Evolutionary conservation across 2,888 invertebrate species (phyloP).

Genomic region (Xestia sexstrigata): DNA sequence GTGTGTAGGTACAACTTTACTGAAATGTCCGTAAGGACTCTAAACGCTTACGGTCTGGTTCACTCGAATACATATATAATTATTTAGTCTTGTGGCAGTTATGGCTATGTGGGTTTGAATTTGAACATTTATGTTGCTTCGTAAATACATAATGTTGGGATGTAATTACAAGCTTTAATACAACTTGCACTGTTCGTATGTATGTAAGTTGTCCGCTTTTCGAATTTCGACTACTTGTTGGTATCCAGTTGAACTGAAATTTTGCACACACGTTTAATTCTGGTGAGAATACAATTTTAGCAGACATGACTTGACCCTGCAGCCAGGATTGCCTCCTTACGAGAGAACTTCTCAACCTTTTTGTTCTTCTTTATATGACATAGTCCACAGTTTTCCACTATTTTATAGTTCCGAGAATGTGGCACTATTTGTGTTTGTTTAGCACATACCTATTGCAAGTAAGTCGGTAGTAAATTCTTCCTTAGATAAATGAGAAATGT

Average conservation of each 20-base stretch:
- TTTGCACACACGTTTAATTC: neutral
- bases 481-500: neutral
- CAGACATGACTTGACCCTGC: neutral
- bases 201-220: neutral
- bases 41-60: constrained; percentile 43
- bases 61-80: constrained; percentile 11
- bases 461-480: neutral
- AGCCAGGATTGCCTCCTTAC: neutral
- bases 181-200: neutral
- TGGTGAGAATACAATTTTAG: neutral
- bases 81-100: neutral
- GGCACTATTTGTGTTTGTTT: no score
- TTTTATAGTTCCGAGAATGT: neutral
- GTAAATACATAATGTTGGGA: neutral
- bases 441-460: neutral
- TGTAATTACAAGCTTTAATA: neutral
- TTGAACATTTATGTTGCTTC: neutral
- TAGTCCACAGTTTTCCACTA: neutral
- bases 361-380: neutral
- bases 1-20: constrained; percentile 1
- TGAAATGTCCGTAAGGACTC: constrained; percentile 27
- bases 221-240: neutral
- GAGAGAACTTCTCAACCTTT: neutral
- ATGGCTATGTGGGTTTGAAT: neutral
- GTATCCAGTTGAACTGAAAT: neutral